Conservation (phyloP, 2,113 vertebrate genomes). For the Oncorhynchus clarkii region DNA sequence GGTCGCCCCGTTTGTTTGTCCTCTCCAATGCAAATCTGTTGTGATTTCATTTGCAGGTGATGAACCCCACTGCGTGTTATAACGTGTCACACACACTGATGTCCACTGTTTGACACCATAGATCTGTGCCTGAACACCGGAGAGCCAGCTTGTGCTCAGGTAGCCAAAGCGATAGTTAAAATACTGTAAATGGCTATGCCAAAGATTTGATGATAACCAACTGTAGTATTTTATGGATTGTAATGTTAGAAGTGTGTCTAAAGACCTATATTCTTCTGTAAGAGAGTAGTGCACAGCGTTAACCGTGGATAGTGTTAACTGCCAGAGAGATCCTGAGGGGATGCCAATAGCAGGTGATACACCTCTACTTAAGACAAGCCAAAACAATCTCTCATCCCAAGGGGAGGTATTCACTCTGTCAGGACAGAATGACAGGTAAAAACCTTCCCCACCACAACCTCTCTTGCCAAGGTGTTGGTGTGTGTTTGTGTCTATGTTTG, state of each 20-base stretch:
- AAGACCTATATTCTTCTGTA: too few relatives aligned
- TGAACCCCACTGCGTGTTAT: background rate
- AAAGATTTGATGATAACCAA: too few relatives aligned
- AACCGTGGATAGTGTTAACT: background rate
- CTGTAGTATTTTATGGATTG: too few relatives aligned
- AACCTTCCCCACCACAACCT: background rate
- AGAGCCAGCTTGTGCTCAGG: too few relatives aligned
- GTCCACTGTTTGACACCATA: too few relatives aligned
- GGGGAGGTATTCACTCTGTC: background rate
- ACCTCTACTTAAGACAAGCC: background rate
- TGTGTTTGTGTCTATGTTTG: background rate
- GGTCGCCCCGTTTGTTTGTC: background rate
- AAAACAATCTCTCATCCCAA: background rate
- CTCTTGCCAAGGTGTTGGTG: background rate
- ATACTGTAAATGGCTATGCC: too few relatives aligned
- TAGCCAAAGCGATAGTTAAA: too few relatives aligned
- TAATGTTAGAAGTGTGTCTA: too few relatives aligned
- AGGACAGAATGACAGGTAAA: background rate
- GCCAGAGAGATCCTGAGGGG: background rate
- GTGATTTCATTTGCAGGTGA: background rate
- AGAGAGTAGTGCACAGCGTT: too few relatives aligned
- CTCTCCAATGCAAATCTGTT: background rate
- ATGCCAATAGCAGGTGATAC: background rate
- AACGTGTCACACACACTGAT: too few relatives aligned
- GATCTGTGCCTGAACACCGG: too few relatives aligned